Base-by-base conservation (phyloP, 2,113 vertebrate species). In the Thamnaconus septentrionalis region DNA sequence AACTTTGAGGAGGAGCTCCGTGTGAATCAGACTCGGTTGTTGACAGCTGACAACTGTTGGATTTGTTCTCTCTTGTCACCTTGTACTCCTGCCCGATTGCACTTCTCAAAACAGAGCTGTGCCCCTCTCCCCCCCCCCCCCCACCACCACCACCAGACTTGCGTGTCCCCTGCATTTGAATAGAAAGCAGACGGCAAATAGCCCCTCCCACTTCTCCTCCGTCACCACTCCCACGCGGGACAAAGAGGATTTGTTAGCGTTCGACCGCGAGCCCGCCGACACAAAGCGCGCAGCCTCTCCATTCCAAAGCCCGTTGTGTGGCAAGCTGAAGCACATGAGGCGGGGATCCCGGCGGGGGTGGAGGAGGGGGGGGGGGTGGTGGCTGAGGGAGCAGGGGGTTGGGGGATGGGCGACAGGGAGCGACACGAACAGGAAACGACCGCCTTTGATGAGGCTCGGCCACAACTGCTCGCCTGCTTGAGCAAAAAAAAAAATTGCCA, bases 221-320 rank as follows among this genome's bases (percentile, higher is more conserved):
- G 93, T 94, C 93, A 93, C 92, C 91, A 87, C 92, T 92, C 92
- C 90, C 81, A 82, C 82, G 75, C 79, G 78, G 94, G 94, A 96
- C 95, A 96, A 97, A 95, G 92, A 94, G 91, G 94, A 95, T 96
- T 95, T 97, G 94, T 96, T 95, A 93, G 94, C 84, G 93, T 90
- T 91, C 91, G 93, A 94, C 93, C 93, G 90, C 90, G 91, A 93
- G 92, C 91, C 91, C 83, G 88, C 88, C 91, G 92, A 94, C 92
- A 98, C 96, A 97, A 97, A 97, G 95, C 92, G 89, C 73, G 78
- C 78, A 87, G 92, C 92, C 91, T 89, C 87, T 8, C 66, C 70
- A 65, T 79, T 76, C 81, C 81, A 70, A 62, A 31, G 85, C 66
- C 64, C 64, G 12, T 31, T 31, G 18, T 31, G 18, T 31, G 56